Evolutionary conservation across 2,797 vertebrate genomes (phyloP).

Genomic region (Melanotaenia maccullochi): DNA sequence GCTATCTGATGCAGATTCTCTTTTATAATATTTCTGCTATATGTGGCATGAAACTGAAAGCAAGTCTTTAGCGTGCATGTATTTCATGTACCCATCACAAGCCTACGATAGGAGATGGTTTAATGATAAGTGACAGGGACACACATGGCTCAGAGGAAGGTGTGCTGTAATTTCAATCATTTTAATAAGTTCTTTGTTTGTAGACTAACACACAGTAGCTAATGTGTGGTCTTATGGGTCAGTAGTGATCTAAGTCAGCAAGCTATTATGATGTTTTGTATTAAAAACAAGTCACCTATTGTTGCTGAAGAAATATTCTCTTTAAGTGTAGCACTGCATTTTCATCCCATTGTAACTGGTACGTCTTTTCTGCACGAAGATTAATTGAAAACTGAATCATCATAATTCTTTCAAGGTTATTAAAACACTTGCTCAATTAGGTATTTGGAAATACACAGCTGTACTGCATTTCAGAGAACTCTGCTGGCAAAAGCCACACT

Average conservation of each 20-base stretch:
- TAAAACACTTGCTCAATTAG: conserved; percentile 76
- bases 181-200: conserved; percentile 46
- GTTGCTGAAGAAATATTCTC: conserved; percentile 45
- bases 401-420: conserved; percentile 74
- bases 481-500: conserved; percentile 52
- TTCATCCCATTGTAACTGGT: conserved; percentile 58
- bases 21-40: conserved; percentile 23
- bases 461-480: conserved; percentile 54
- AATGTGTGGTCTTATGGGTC: conserved; percentile 25
- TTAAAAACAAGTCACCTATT: conserved; percentile 21
- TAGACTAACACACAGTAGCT: conserved; percentile 22
- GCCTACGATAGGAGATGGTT: conserved; percentile 17
- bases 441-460: conserved; percentile 39
- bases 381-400: conserved; percentile 73
- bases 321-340: conserved; percentile 57
- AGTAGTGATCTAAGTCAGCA: conserved; percentile 50
- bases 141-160: conserved; percentile 49
- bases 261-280: conserved; percentile 44
- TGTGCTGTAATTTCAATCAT: conserved; percentile 42
- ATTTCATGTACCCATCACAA: not conserved
- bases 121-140: conserved; percentile 68
- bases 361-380: conserved; percentile 52
- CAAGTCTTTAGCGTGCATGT: not conserved
- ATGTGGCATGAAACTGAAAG: conserved; percentile 8
- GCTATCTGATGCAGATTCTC: conserved; percentile 56